Conservation (phyloP, 2,113 vertebrate species). For the Garra rufa region DNA sequence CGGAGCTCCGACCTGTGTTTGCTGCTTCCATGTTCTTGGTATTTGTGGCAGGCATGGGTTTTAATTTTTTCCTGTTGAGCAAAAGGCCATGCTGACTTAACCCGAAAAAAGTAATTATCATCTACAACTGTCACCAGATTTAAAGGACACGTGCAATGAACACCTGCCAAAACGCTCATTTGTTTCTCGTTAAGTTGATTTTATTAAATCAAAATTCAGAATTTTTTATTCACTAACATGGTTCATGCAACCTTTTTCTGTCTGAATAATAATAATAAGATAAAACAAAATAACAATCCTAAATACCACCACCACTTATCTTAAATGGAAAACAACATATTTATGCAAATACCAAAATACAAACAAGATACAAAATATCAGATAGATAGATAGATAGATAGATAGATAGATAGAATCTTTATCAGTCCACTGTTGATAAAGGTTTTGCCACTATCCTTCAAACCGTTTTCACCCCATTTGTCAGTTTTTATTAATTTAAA, state of each 20-base stretch:
- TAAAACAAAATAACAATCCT: too few relatives aligned
- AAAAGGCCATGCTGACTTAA: neutral
- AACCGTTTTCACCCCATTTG: too few relatives aligned
- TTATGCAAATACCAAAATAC: neutral
- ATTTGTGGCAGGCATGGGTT: conserved; percentile 17
- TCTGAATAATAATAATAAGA: neutral
- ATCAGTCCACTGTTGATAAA: too few relatives aligned
- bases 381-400: too few relatives aligned
- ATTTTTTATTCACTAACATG: neutral
- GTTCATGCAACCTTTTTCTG: neutral
- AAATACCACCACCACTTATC: neutral
- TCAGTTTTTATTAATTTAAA: too few relatives aligned
- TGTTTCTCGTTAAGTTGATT: neutral
- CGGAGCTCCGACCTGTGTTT: neutral
- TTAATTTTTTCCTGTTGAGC: neutral
- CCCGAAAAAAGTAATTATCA: neutral
- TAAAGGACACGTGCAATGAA: neutral
- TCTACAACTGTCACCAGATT: neutral
- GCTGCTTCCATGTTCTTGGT: conserved; percentile 7
- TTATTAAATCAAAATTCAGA: neutral
- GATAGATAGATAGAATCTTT: too few relatives aligned
- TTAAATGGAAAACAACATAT: neutral
- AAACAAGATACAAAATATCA: too few relatives aligned
- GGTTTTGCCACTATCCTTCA: too few relatives aligned
- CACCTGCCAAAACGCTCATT: neutral